Evolutionary conservation across 2,113 vertebrate species (phyloP).

Genomic region (Marmota flaviventris): DNA sequence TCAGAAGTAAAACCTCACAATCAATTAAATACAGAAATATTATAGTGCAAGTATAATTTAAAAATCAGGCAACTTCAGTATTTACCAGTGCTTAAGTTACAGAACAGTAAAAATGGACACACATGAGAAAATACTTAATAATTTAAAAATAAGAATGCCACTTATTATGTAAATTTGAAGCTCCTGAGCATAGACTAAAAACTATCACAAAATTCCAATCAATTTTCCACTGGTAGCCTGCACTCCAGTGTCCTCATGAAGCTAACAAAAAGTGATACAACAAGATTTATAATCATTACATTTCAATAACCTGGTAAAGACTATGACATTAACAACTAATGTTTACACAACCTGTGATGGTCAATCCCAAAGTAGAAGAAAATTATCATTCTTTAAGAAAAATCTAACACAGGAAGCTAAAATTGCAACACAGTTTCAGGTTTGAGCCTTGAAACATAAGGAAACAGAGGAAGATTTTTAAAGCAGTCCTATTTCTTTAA

Average conservation of each 20-base stretch:
- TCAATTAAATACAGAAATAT: slow-evolving; percentile 20
- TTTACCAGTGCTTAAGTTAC: not conserved
- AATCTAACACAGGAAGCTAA: not conserved
- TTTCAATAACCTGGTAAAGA: not conserved
- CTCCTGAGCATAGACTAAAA: slow-evolving; percentile 27
- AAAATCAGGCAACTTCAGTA: slow-evolving; percentile 17
- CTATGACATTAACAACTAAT: not conserved
- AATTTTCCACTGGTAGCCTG: not conserved
- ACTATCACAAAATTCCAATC: not conserved
- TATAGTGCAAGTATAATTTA: not conserved
- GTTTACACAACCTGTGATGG: not conserved
- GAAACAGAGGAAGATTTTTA: not conserved
- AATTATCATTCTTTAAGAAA: not conserved
- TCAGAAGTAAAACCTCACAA: slow-evolving; percentile 52
- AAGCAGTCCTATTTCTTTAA: not conserved
- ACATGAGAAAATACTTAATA: not conserved
- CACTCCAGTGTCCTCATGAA: not conserved
- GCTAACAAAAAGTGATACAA: not conserved
- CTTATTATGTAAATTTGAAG: slow-evolving; percentile 2
- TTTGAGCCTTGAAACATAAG: not conserved
- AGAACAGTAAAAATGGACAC: slow-evolving; percentile 16
- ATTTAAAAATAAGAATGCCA: not conserved
- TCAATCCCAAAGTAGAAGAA: slow-evolving; percentile 7
- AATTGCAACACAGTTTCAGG: not conserved
- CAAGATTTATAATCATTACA: not conserved